Base-by-base conservation (phyloP, 2,888 invertebrate species). In the Dynastes hyllus region DNA sequence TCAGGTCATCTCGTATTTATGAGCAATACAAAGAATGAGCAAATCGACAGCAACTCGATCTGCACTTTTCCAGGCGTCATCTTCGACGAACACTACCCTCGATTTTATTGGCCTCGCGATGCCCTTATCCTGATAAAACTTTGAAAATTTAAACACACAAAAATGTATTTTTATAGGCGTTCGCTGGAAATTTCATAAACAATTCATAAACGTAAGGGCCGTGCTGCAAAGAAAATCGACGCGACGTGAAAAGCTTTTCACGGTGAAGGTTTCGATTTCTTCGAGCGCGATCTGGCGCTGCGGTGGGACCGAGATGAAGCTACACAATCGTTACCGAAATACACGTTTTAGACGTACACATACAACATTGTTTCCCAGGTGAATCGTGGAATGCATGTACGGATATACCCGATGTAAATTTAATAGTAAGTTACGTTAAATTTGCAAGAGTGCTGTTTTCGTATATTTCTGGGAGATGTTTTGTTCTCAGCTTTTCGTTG, bases 151-250 rank as follows among this genome's bases (percentile, higher is more conserved):
- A 65, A 65, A n/a, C 37, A 16, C 9, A 13, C 32, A 37, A 65
- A 65, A 65, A 32, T 29, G 11, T 32, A 16, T 65, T 37, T 65
- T 11, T 13, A 65, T 37, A 16, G 37, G 65, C n/a, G 37, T 40
- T 65, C 3, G n/a, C 65, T 65, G 9, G n/a, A 37, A 37, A 37
- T 16, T 16, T 65, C 65, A 40, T 65, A 65, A 65, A 65, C 65
- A 65, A 65, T 65, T 37, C 65, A 65, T 65, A 65, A 65, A 65
- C 37, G 65, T 65, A 65, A n/a, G n/a, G 55, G 16, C 32, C 32
- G 40, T 13, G 65, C n/a, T 37, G 16, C 55, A 22, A 22, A 22
- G 16, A 58, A 58, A 58, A 58, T 45, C 45, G 45, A 45, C 45
- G 45, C 45, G 45, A 45, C 45, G 45, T 11, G 45, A 45, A 45